phyloP scores from a whole-genome alignment of 2,888 invertebrate species.

The Sialis fuliginosa region DNA sequence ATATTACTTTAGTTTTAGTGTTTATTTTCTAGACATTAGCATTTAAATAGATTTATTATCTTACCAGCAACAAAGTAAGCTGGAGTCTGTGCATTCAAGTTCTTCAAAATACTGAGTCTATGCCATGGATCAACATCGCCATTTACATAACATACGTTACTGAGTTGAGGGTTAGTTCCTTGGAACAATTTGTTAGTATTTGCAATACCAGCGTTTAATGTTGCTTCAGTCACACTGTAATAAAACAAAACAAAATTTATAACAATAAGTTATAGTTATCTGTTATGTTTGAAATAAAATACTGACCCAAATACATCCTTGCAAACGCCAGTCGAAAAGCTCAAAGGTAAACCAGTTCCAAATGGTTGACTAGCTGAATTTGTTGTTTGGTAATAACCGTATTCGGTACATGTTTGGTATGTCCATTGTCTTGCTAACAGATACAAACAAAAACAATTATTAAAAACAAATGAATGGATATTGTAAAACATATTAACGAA shows the following conservation, averaged over 20 bases:
- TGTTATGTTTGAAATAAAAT: no score
- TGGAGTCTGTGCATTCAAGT: slow-evolving; percentile 14
- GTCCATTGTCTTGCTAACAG: slow-evolving; percentile 52
- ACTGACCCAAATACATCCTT: slow-evolving; percentile 23
- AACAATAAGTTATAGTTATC: no score
- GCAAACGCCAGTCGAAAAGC: slow-evolving; percentile 29
- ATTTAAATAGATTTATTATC: not conserved
- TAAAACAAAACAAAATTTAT: no score
- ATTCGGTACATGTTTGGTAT: slow-evolving; percentile 76
- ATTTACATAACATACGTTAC: slow-evolving; percentile 36
- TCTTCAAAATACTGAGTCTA: slow-evolving; percentile 29
- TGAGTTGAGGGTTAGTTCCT: slow-evolving; percentile 24
- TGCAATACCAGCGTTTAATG: no score
- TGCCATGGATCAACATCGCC: slow-evolving; percentile 43
- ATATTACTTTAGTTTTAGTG: no score
- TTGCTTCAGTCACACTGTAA: no score
- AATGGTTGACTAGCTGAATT: slow-evolving; percentile 41
- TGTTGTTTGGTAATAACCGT: slow-evolving; percentile 67
- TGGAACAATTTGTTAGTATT: no score
- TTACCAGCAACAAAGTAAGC: slow-evolving; percentile 14
- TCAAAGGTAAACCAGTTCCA: slow-evolving; percentile 29
- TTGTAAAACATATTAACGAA: no score
- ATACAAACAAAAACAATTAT: slow-evolving; percentile 9
- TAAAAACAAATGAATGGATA: not conserved
- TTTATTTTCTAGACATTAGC: no score